phyloP scores from a whole-genome alignment of 2,888 invertebrate genomes.

The Mesorhabditis belari region DNA sequence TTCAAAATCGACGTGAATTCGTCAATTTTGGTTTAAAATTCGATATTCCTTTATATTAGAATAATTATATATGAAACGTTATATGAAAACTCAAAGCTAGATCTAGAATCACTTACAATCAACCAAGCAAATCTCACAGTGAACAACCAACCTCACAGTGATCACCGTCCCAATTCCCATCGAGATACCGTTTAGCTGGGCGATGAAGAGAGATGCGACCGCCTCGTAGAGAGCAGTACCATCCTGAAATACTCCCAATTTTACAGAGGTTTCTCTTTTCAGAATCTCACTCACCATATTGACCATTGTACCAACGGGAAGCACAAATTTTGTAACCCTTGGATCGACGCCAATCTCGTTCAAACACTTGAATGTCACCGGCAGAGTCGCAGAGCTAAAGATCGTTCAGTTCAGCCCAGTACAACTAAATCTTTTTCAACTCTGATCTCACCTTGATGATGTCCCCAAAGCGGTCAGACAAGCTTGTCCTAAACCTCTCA shows the following conservation, averaged over 20 bases:
- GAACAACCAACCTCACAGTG: slow-evolving; percentile 70
- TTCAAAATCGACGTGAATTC: too few relatives aligned
- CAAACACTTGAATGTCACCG: slow-evolving; percentile 64
- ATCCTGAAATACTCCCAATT: slow-evolving; percentile 53
- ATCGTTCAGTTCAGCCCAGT: too few relatives aligned
- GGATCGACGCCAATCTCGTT: slow-evolving; percentile 64
- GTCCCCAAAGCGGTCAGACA: slow-evolving; percentile 65
- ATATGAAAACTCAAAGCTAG: too few relatives aligned
- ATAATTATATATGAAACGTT: too few relatives aligned
- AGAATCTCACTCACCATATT: slow-evolving; percentile 68
- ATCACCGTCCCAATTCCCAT: slow-evolving; percentile 75
- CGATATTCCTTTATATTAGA: too few relatives aligned
- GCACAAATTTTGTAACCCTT: slow-evolving; percentile 63
- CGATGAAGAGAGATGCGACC: slow-evolving; percentile 78
- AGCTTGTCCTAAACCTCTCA: slow-evolving; percentile 64
- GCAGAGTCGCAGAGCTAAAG: slow-evolving; percentile 63
- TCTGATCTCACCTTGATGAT: slow-evolving; percentile 60
- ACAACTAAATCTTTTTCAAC: neutral
- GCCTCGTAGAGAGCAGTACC: slow-evolving; percentile 68
- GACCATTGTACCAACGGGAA: slow-evolving; percentile 60
- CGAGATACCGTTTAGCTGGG: slow-evolving; percentile 75
- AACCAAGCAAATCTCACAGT: too few relatives aligned
- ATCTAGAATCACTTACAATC: too few relatives aligned
- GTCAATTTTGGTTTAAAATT: too few relatives aligned
- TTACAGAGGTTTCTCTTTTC: too few relatives aligned